phyloP scores from a whole-genome alignment of 2,797 vertebrate species.

The Mormyrus hasselquistii region DNA sequence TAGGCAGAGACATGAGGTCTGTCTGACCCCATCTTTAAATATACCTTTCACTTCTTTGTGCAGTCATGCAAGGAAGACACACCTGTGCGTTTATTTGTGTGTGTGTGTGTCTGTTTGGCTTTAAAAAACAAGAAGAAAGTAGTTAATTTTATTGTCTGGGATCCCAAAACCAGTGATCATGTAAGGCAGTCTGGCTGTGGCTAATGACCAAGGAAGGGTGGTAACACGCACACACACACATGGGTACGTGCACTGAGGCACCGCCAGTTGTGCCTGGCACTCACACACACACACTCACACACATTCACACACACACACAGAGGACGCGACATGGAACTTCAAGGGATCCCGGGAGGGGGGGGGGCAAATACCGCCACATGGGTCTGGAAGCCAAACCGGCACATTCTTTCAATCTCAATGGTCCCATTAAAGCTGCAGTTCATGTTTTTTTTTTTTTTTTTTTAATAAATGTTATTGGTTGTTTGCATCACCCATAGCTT shows the following conservation, averaged over 20 bases:
- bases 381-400: not conserved
- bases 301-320: not conserved
- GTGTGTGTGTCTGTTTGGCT: conserved; percentile 29
- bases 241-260: not conserved
- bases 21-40: conserved; percentile 28
- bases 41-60: conserved; percentile 31
- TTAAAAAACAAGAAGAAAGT: conserved; percentile 30
- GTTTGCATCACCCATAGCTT: not conserved
- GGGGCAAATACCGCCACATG: not conserved
- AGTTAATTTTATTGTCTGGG: conserved; percentile 33
- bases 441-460: not conserved
- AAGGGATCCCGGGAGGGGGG: not conserved
- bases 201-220: not conserved
- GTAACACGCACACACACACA: not conserved
- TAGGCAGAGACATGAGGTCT: conserved; percentile 45
- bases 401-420: not conserved
- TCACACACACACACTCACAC: not conserved
- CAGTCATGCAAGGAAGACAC: conserved; percentile 39
- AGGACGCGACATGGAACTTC: not conserved
- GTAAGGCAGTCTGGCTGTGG: not conserved
- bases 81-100: not conserved
- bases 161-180: conserved; percentile 27
- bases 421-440: conserved; percentile 1
- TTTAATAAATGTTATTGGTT: not conserved
- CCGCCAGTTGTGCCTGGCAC: not conserved